phyloP scores from a whole-genome alignment of 2,797 vertebrate genomes.

The Poeciliopsis paucimaculata region DNA sequence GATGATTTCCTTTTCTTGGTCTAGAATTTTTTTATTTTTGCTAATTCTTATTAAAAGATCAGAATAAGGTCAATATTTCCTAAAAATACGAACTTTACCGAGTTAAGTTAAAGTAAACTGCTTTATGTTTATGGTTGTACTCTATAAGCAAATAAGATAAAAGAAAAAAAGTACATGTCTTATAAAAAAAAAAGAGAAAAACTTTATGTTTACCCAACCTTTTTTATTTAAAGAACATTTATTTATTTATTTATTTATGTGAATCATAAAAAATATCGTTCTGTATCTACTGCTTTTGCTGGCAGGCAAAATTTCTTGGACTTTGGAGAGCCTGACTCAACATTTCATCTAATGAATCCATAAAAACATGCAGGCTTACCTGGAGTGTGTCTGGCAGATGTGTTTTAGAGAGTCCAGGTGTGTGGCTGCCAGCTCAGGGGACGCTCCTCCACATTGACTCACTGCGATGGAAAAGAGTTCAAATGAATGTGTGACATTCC shows the following conservation, averaged over 20 bases:
- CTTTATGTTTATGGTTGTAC: not conserved
- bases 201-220: not conserved
- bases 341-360: not conserved
- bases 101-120: not conserved
- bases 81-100: not conserved
- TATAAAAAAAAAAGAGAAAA: not conserved
- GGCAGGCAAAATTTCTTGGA: not conserved
- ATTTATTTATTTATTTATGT: not conserved
- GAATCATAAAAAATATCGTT: not conserved
- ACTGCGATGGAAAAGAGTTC: conserved; percentile 73
- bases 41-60: not conserved
- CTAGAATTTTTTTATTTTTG: not conserved
- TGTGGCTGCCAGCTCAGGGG: conserved; percentile 75
- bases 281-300: not conserved
- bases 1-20: too few relatives aligned
- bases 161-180: not conserved
- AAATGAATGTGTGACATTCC: not conserved
- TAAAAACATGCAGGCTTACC: conserved; percentile 78
- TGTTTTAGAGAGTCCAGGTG: conserved; percentile 85
- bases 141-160: not conserved
- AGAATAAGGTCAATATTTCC: not conserved
- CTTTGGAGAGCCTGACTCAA: not conserved
- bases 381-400: conserved; percentile 89
- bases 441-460: conserved; percentile 79
- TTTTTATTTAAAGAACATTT: not conserved